Base-by-base conservation (phyloP, 1,140 invertebrate species). In the Antheraea mylitta region DNA sequence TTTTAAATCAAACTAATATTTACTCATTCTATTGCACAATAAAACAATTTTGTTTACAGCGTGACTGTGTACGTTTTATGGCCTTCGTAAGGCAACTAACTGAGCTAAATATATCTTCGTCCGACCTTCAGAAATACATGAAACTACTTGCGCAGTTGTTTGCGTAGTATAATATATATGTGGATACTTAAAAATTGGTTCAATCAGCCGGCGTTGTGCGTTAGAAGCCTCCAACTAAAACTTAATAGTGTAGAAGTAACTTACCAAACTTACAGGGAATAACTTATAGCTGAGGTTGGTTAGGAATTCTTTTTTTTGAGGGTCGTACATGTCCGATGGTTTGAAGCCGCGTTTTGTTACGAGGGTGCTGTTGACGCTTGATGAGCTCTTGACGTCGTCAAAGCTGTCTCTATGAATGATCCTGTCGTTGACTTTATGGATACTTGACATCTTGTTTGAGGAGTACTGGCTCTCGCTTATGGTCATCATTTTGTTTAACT, bases 251-350 rank as follows among this genome's bases (percentile, higher is more conserved):
- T 66, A 70, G 71, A 81, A 74, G 36, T 30, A 74, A 94, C 95
- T 94, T 93, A 96, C 95, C 95, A 96, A 94, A 83, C 95, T 95
- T 91, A 96, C 94, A 93, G 96, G 96, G 82, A 96, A 95, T 82
- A 53, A 53, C 85, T 95, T 95, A 76, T 95, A 94, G 74, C 96
- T 97, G 74, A 98, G 93, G 80, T 95, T 94, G 68, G 96, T 95
- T 64, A 98, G 94, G 89, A 97, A 96, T 77, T 95, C 94, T 81
- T 94, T 95, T 88, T 97, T 97, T 61, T 93, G 89, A 0, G 96
- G 96, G 87, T 98, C 96, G 87, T 95, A 94, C 81, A 95, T 94
- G 86, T 98, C 97, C 0, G 96, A 97, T 2, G 97, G 97, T 80
- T 96, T 96, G 87, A 96, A 96, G 22, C 97, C 96, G 16, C 96